phyloP scores from a whole-genome alignment of 2,888 invertebrate species.

The Athalia rosae region DNA sequence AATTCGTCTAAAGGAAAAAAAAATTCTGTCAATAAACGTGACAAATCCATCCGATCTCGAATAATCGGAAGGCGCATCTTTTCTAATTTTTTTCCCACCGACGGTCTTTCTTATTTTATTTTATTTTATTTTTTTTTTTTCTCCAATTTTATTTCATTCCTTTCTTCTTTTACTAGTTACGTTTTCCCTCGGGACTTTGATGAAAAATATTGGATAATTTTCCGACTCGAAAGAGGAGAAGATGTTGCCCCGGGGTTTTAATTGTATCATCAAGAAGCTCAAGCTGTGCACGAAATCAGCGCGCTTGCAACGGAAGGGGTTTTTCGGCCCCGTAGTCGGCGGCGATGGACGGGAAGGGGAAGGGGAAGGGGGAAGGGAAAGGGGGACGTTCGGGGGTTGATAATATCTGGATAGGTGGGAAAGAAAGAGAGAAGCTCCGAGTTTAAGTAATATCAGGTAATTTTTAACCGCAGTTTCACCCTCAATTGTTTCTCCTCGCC shows the following conservation, averaged over 20 bases:
- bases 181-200: constrained; percentile 53
- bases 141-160: constrained; percentile 63
- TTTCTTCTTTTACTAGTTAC: constrained; percentile 66
- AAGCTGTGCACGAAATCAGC: constrained; percentile 45
- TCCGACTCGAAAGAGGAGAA: constrained; percentile 65
- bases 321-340: constrained; percentile 49
- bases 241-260: constrained; percentile 65
- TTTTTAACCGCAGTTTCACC: constrained; percentile 71
- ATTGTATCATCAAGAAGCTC: constrained; percentile 71
- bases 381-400: constrained; percentile 11
- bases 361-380: too few relatives aligned
- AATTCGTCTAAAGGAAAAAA: too few relatives aligned
- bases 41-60: too few relatives aligned
- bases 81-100: background rate
- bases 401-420: constrained; percentile 14
- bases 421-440: constrained; percentile 46
- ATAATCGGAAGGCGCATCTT: too few relatives aligned
- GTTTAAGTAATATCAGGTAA: constrained; percentile 70
- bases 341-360: constrained; percentile 47
- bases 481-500: constrained; percentile 30
- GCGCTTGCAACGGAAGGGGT: constrained; percentile 58
- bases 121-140: background rate
- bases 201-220: constrained; percentile 73
- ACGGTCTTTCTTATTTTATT: background rate
- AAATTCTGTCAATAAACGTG: too few relatives aligned